Conservation (phyloP, 2,113 vertebrate species). For the Eretmochelys imbricata region DNA sequence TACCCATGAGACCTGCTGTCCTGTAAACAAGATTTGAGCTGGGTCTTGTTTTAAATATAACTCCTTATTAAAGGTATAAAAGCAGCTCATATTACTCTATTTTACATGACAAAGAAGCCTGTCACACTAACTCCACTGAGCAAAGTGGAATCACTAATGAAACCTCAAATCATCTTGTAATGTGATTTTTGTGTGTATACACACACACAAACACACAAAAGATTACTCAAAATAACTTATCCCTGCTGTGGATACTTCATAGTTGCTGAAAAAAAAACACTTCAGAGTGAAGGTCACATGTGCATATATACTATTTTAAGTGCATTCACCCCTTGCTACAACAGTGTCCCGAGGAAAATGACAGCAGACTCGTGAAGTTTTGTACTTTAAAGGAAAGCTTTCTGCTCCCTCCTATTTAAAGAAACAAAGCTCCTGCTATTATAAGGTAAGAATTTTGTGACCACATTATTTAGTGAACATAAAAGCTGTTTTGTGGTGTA, state of each 20-base stretch:
- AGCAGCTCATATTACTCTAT: constrained; percentile 9
- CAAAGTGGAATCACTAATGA: constrained; percentile 53
- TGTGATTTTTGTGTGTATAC: not conserved
- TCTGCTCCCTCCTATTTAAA: not conserved
- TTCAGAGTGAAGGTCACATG: constrained; percentile 53
- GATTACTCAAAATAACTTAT: constrained; percentile 66
- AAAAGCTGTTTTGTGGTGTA: not conserved
- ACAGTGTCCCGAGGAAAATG: not conserved
- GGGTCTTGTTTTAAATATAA: not conserved
- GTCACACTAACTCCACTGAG: constrained; percentile 52
- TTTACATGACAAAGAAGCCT: constrained; percentile 68
- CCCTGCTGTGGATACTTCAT: constrained; percentile 55
- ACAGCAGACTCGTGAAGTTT: not conserved
- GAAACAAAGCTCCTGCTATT: not conserved
- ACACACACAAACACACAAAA: constrained; percentile 28
- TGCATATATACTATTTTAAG: constrained; percentile 5
- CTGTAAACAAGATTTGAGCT: not conserved
- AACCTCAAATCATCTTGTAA: constrained; percentile 59
- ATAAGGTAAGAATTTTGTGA: not conserved
- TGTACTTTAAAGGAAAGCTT: not conserved
- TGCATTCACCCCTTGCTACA: constrained; percentile 20
- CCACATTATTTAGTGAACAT: not conserved
- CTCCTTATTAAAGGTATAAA: not conserved
- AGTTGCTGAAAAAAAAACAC: constrained; percentile 37
- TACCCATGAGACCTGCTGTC: not conserved